Conservation (phyloP, 2,888 invertebrate genomes). For the Drosophila setosimentum region DNA sequence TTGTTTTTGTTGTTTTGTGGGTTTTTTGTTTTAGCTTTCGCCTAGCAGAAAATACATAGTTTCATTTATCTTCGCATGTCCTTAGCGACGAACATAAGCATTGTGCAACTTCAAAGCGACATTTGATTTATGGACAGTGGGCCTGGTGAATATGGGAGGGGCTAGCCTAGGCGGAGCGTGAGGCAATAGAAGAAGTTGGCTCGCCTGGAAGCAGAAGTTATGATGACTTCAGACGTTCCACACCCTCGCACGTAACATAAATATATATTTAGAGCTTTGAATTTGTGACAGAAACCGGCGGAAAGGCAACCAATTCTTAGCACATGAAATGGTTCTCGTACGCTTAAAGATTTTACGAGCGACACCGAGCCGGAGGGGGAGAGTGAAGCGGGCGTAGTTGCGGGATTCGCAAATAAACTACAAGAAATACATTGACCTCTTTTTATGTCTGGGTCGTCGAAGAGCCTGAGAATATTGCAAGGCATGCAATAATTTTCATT, state of each 20-base stretch:
- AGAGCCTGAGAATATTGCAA: conserved; percentile 64
- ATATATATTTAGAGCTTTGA: conserved; percentile 65
- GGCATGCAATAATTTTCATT: conserved; percentile 70
- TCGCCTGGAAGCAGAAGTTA: conserved; percentile 69
- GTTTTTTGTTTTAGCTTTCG: conserved; percentile 21
- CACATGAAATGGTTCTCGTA: conserved; percentile 61
- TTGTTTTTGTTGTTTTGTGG: conserved; percentile 1
- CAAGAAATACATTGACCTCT: conserved; percentile 77
- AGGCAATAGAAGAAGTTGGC: conserved; percentile 7
- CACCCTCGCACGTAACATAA: conserved; percentile 57
- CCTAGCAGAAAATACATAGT: conserved; percentile 61
- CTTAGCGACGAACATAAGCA: conserved; percentile 40
- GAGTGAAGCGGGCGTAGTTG: background rate
- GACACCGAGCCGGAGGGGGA: background rate
- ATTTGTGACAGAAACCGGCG: conserved; percentile 34
- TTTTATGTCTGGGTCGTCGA: conserved; percentile 33
- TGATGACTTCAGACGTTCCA: conserved; percentile 64
- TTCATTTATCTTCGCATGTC: conserved; percentile 65
- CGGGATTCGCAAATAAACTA: conserved; percentile 54
- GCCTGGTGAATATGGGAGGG: conserved; percentile 12
- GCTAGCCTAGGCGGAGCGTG: background rate
- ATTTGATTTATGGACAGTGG: conserved; percentile 75
- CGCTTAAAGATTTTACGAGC: conserved; percentile 66
- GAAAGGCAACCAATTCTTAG: conserved; percentile 15
- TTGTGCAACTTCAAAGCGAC: conserved; percentile 71